These are phyloP conservation scores for Arnoldichthys spilopterus DNA, from an alignment of 2,797 vertebrate species.

Conservation along the genomic window DNA sequence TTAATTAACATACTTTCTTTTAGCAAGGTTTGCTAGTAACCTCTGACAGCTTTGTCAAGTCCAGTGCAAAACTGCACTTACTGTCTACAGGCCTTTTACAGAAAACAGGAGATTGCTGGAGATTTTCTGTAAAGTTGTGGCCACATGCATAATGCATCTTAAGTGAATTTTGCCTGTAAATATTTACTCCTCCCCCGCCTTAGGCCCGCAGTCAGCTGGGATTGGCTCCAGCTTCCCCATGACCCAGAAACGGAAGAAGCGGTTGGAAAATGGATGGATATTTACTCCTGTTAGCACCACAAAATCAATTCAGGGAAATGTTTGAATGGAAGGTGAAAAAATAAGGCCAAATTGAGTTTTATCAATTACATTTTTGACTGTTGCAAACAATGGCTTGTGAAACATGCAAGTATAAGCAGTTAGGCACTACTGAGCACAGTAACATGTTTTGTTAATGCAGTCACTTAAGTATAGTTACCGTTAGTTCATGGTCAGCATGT, in stretches of 20 bases:
- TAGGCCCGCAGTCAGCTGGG: no score
- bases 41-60: neutral
- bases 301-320: neutral
- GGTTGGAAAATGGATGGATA: no score
- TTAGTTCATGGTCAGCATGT: neutral
- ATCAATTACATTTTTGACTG: no score
- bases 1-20: neutral
- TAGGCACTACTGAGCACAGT: no score
- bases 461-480: no score
- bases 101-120: neutral
- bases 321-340: neutral
- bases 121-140: neutral
- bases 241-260: no score
- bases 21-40: neutral
- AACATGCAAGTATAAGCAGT: neutral
- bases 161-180: neutral
- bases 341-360: no score
- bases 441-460: no score
- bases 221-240: no score
- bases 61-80: neutral
- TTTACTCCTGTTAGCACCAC: neutral
- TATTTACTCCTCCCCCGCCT: neutral
- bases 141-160: neutral
- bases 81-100: neutral
- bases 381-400: neutral